These are phyloP conservation scores for Fukomys damarensis DNA, from an alignment of 2,113 vertebrate genomes.

Conservation along the genomic window DNA sequence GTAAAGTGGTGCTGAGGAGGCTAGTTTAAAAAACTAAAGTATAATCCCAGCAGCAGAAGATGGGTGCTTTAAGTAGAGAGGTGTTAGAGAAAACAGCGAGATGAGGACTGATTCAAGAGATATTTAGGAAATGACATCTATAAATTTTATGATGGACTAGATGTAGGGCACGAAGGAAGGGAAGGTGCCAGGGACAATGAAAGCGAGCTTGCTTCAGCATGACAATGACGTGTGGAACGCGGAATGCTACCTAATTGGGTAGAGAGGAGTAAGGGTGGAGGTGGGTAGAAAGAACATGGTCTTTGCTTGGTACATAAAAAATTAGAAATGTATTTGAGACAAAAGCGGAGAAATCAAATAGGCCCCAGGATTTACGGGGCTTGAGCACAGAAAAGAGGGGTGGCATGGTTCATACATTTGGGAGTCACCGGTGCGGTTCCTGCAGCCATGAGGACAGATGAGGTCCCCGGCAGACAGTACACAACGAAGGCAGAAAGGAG, in stretches of 20 bases:
- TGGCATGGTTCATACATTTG: background rate
- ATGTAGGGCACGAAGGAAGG: background rate
- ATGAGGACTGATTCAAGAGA: background rate
- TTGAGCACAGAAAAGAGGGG: background rate
- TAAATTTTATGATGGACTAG: background rate
- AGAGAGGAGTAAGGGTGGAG: background rate
- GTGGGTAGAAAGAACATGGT: rapidly evolving
- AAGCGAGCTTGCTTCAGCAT: background rate
- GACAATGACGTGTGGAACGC: too few species aligned
- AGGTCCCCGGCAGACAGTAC: background rate
- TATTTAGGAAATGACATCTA: background rate
- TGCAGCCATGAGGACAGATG: background rate
- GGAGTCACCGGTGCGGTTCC: background rate
- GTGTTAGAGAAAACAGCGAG: background rate
- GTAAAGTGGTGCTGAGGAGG: background rate
- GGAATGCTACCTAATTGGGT: too few species aligned
- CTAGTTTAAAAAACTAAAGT: background rate
- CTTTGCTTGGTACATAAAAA: background rate
- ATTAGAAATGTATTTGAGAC: background rate
- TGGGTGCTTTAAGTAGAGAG: background rate
- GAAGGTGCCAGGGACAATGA: background rate
- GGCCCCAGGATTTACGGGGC: background rate
- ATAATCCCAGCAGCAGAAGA: background rate
- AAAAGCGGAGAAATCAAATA: background rate
- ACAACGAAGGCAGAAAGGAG: background rate